Conservation (phyloP, 2,797 vertebrate genomes). For the Esox lucius region DNA sequence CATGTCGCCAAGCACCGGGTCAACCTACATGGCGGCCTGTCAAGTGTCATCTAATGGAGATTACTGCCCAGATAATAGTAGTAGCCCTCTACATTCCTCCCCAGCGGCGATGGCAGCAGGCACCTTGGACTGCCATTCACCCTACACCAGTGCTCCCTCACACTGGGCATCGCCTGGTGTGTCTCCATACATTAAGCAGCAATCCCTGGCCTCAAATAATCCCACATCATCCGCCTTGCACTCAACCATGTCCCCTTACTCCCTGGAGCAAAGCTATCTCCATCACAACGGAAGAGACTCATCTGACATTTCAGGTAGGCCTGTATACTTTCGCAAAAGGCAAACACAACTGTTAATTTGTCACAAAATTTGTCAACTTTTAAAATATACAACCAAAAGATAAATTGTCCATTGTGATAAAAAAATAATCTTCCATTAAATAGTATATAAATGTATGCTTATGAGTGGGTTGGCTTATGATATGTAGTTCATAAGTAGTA, state of each 20-base stretch:
- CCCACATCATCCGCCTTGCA: slow-evolving; percentile 79
- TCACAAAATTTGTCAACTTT: neutral
- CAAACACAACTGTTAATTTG: neutral
- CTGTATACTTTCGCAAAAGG: neutral
- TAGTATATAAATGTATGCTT: neutral
- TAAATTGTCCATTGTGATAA: neutral
- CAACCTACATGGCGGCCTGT: slow-evolving; percentile 91
- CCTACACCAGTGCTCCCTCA: slow-evolving; percentile 82
- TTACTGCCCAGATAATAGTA: slow-evolving; percentile 87
- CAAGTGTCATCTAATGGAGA: slow-evolving; percentile 83
- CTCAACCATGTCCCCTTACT: slow-evolving; percentile 83
- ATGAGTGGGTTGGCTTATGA: neutral
- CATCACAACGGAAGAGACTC: slow-evolving; percentile 86
- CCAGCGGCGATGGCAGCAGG: slow-evolving; percentile 82
- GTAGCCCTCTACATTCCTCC: slow-evolving; percentile 87
- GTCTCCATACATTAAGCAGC: slow-evolving; percentile 91
- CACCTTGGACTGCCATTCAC: slow-evolving; percentile 87
- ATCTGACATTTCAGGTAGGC: slow-evolving; percentile 86
- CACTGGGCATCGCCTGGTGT: slow-evolving; percentile 88
- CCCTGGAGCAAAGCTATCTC: slow-evolving; percentile 89
- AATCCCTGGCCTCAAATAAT: slow-evolving; percentile 78
- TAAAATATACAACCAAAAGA: neutral
- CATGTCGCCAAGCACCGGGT: slow-evolving; percentile 85
- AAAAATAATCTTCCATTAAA: neutral
- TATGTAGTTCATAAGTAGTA: neutral